phyloP scores from a whole-genome alignment of 2,797 vertebrate species.

The Buceros bicornis region DNA sequence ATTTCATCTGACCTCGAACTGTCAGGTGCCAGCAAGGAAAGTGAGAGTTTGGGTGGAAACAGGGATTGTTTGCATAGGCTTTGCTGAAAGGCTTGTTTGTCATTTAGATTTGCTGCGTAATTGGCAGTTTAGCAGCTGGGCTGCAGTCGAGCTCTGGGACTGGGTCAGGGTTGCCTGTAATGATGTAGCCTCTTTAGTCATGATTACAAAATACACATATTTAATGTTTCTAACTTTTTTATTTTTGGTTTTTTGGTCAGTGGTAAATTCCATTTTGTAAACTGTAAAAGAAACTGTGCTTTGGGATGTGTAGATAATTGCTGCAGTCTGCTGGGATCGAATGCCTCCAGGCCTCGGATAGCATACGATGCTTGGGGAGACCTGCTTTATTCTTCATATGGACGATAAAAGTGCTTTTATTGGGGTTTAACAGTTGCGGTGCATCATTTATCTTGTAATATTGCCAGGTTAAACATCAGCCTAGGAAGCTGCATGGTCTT shows the following conservation, averaged over 20 bases:
- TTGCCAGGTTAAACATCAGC: not conserved
- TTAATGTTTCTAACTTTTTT: not conserved
- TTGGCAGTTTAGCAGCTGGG: not conserved
- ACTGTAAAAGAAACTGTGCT: not conserved
- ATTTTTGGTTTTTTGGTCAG: not conserved
- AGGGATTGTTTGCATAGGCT: not conserved
- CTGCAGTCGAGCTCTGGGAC: not conserved
- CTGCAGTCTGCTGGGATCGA: not conserved
- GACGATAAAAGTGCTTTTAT: slow-evolving; percentile 5
- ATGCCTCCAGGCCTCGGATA: not conserved
- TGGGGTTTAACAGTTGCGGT: not conserved
- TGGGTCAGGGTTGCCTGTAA: not conserved
- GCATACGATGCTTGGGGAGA: not conserved
- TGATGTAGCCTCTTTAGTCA: not conserved
- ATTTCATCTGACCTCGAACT: not conserved
- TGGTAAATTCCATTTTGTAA: not conserved
- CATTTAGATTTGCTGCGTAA: not conserved
- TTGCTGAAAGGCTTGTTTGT: not conserved
- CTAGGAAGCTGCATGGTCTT: not conserved
- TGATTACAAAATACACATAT: not conserved
- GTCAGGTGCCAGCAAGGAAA: not conserved
- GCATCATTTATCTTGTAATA: not conserved
- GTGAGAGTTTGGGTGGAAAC: not conserved
- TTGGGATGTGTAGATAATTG: not conserved
- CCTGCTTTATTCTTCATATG: not conserved